Percentiles rank a stretch among this genome's conserved stretches.
phyloP scores from a whole-genome alignment of 2,113 vertebrate species.

The Cygnus buccinator region DNA sequence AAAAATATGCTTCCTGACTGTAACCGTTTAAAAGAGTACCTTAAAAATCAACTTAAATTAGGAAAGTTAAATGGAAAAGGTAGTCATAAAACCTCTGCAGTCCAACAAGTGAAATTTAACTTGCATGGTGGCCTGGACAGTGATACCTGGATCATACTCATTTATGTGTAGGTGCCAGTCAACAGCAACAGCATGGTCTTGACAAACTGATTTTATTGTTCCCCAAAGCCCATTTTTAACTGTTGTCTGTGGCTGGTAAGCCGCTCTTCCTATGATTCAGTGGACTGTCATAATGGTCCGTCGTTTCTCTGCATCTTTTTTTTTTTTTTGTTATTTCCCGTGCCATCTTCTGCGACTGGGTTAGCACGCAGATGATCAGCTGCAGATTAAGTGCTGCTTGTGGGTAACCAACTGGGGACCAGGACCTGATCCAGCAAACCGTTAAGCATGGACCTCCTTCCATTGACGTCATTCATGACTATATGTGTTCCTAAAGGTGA shows the following conservation, averaged over 20 bases:
- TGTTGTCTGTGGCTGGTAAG: background rate
- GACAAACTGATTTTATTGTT: background rate
- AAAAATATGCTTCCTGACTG: background rate
- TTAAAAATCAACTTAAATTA: background rate
- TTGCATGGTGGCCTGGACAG: background rate
- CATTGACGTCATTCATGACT: background rate
- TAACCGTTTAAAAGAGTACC: background rate
- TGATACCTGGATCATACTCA: background rate
- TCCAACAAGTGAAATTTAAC: background rate
- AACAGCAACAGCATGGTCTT: background rate
- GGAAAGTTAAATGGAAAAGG: background rate
- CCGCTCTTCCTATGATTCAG: background rate
- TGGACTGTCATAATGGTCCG: background rate
- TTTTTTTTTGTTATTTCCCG: background rate
- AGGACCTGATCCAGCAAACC: conserved; percentile 40
- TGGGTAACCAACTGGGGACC: background rate
- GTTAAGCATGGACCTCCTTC: background rate
- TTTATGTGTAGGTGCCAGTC: background rate
- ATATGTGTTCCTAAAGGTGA: conserved; percentile 8
- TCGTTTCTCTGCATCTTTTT: background rate
- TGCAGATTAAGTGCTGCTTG: background rate
- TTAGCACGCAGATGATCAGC: background rate
- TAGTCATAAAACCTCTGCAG: background rate
- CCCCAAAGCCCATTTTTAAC: background rate
- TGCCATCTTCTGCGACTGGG: background rate